Base-by-base conservation (phyloP, 2,797 vertebrate genomes). In the Lagodon rhomboides region DNA sequence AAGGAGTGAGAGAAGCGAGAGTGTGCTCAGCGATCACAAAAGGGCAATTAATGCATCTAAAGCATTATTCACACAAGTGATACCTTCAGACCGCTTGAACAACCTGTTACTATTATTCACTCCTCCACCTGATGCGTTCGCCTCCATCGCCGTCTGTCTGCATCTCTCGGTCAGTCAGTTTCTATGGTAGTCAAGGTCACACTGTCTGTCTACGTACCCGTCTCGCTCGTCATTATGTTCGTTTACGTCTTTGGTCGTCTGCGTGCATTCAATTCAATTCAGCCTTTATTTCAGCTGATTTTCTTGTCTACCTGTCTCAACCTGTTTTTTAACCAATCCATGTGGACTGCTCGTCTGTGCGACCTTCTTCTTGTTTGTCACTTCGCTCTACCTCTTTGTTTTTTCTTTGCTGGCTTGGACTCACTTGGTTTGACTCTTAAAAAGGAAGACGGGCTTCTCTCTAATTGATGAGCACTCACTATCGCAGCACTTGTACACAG, bases 381-480 rank as follows among this genome's bases (percentile, higher is more conserved):
- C 82, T 75, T 84, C 72, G 46, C 66, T 73, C 46, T 84, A 80
- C 75, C 84, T 85, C 76, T 84, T 76, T 87, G 80, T 87, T 72
- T 89, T 60, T 82, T 73, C n/a, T 77, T 58, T 85, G 27, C 27
- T 27, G 30, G 30, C 30, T 30, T 30, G 30, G 30, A 30, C 30
- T 5, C 3, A 30, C 30, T 5, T 5, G 30, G 30, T 30, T 30
- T 30, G 30, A 30, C 30, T 34, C 30, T 34, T 34, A 34, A 34
- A 34, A 34, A 34, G 7, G 30, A 30, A 1, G 30, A 5, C 5
- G 30, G 30, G 6, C 30, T 34, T 8, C 5, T 34, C 5, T 34
- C 5, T 34, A 34, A 34, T 34, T 7, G 30, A 34, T 34, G 30
- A 34, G 30, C 30, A 34, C 30, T 34, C 7, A 34, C 6, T 8